These are phyloP conservation scores for Exephanes ischioxanthus DNA, from an alignment of 2,888 invertebrate genomes.

Conservation along the genomic window DNA sequence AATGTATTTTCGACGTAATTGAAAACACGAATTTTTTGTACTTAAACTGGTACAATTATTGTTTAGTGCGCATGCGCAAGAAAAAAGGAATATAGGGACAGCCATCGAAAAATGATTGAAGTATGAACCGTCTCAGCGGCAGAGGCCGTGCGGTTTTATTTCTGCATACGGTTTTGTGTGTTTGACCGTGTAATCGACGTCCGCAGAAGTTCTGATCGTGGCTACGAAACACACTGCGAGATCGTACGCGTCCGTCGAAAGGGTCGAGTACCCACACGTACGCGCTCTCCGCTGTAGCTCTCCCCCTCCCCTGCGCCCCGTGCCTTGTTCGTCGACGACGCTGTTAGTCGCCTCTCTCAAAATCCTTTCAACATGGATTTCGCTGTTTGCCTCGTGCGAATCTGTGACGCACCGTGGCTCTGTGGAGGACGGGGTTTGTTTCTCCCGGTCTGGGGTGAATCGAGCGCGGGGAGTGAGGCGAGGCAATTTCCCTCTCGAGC, in stretches of 20 bases:
- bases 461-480: not conserved
- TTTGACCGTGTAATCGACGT: constrained; percentile 30
- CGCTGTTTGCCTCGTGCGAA: constrained; percentile 42
- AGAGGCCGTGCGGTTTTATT: not conserved
- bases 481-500: constrained; percentile 19
- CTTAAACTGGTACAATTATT: not conserved
- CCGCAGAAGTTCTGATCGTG: not conserved
- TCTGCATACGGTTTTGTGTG: constrained; percentile 13
- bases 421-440: not conserved
- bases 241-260: constrained; percentile 8
- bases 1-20: not conserved
- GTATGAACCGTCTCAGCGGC: not conserved
- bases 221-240: not conserved
- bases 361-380: constrained; percentile 36
- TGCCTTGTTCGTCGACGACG: constrained; percentile 17
- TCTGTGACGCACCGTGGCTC: constrained; percentile 14
- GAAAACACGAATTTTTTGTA: not conserved
- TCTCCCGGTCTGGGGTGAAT: not conserved
- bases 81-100: not conserved
- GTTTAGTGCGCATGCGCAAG: not conserved
- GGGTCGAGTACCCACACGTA: constrained; percentile 26
- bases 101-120: constrained; percentile 5
- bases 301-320: not conserved
- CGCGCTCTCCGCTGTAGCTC: not conserved
- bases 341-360: constrained; percentile 16